Conservation (phyloP, 2,797 vertebrate genomes). For the Falco rusticolus region DNA sequence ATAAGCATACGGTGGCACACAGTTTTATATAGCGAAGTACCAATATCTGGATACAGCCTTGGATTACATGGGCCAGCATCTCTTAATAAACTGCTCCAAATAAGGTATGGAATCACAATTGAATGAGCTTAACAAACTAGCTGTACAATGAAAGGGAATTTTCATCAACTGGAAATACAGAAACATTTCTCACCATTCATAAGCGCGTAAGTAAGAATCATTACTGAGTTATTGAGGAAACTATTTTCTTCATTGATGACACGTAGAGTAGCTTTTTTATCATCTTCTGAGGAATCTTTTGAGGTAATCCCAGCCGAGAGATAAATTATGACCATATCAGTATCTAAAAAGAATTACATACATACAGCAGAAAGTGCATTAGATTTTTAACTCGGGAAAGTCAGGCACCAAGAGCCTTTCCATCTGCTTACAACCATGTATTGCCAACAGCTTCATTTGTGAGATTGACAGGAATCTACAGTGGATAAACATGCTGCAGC, state of each 20-base stretch:
- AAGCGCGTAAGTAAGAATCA: slow-evolving; percentile 98
- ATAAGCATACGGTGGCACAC: not conserved
- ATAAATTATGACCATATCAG: slow-evolving; percentile 96
- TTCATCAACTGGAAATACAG: slow-evolving; percentile 23
- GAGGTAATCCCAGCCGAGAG: slow-evolving; percentile 95
- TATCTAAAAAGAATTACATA: slow-evolving; percentile 77
- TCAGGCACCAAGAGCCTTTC: not conserved
- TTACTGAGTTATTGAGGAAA: slow-evolving; percentile 96
- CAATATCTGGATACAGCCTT: not conserved
- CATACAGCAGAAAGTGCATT: not conserved
- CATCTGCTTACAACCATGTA: not conserved
- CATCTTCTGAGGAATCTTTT: slow-evolving; percentile 89
- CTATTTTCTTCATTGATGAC: slow-evolving; percentile 93
- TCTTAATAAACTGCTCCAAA: not conserved
- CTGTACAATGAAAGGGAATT: not conserved
- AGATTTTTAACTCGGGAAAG: not conserved
- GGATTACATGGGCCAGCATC: not conserved
- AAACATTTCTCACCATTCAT: slow-evolving; percentile 89
- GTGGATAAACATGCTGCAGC: not conserved
- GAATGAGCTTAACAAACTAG: not conserved
- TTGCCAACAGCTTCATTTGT: not conserved
- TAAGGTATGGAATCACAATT: not conserved
- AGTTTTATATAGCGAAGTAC: not conserved
- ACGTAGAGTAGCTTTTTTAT: slow-evolving; percentile 92
- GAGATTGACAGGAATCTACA: not conserved